Percentiles rank a stretch among this genome's conserved stretches.
phyloP scores from a whole-genome alignment of 2,113 vertebrate species.

The Orcinus orca region DNA sequence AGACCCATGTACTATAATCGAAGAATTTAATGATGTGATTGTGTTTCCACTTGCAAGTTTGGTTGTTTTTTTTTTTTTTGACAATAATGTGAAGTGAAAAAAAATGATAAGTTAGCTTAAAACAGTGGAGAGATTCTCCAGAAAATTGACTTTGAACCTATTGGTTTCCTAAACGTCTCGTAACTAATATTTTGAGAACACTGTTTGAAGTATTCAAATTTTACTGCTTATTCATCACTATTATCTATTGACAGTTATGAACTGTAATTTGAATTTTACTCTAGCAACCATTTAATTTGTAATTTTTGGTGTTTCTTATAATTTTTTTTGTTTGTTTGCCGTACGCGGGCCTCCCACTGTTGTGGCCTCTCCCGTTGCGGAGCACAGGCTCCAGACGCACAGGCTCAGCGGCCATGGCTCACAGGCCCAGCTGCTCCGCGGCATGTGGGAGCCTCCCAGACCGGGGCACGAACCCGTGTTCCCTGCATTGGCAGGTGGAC shows the following conservation, averaged over 20 bases:
- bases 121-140: not conserved
- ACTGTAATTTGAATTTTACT: not conserved
- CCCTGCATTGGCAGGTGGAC: too few relatives aligned
- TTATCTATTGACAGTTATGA: not conserved
- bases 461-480: too few relatives aligned
- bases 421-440: too few relatives aligned
- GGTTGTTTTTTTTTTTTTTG: not conserved
- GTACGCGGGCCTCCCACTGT: too few relatives aligned
- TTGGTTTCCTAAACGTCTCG: not conserved
- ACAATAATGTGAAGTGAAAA: not conserved
- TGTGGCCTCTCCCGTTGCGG: too few relatives aligned
- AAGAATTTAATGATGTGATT: not conserved
- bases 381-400: too few relatives aligned
- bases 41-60: not conserved
- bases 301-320: not conserved
- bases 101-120: not conserved
- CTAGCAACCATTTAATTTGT: not conserved
- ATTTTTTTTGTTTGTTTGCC: not conserved
- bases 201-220: not conserved
- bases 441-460: too few relatives aligned
- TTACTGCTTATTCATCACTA: not conserved
- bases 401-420: too few relatives aligned
- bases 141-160: not conserved
- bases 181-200: conserved; percentile 8
- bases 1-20: not conserved